These are phyloP conservation scores for Eucidaris tribuloides DNA, from an alignment of 35 echinoderm and acorn worm genomes.

Conservation along the genomic window DNA sequence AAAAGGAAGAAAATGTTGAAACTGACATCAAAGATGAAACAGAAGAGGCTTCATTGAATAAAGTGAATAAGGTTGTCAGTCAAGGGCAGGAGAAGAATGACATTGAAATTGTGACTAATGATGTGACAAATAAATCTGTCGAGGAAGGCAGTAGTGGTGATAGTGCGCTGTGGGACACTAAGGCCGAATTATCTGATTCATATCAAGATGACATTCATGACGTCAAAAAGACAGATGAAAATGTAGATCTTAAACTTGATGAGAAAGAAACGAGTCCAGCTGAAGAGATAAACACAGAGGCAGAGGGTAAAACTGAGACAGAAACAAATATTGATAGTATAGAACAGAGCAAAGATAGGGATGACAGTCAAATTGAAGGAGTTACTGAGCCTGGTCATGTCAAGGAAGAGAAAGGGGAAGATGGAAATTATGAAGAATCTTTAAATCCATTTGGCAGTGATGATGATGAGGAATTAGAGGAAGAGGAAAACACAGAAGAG, in stretches of 20 bases:
- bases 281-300: not conserved
- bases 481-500: not conserved
- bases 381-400: not conserved
- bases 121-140: constrained; percentile 24
- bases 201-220: constrained; percentile 34
- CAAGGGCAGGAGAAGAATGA: constrained; percentile 13
- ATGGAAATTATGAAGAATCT: constrained; percentile 55
- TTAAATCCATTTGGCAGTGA: constrained; percentile 75
- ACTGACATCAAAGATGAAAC: not conserved
- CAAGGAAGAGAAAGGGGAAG: constrained; percentile 18
- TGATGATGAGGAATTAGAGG: constrained; percentile 57
- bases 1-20: constrained; percentile 5
- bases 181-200: constrained; percentile 11
- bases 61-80: not conserved
- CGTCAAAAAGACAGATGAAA: constrained; percentile 29
- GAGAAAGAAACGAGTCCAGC: not conserved
- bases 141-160: constrained; percentile 32
- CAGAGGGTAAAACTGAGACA: not conserved
- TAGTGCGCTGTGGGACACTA: constrained; percentile 20
- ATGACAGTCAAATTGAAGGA: constrained; percentile 6
- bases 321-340: not conserved
- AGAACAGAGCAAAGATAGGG: not conserved
- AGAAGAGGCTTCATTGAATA: constrained; percentile 30
- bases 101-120: constrained; percentile 15
- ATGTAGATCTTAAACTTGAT: not conserved